These are phyloP conservation scores for Zaprionus capensis DNA, from an alignment of 1,140 invertebrate species.

Conservation along the genomic window DNA sequence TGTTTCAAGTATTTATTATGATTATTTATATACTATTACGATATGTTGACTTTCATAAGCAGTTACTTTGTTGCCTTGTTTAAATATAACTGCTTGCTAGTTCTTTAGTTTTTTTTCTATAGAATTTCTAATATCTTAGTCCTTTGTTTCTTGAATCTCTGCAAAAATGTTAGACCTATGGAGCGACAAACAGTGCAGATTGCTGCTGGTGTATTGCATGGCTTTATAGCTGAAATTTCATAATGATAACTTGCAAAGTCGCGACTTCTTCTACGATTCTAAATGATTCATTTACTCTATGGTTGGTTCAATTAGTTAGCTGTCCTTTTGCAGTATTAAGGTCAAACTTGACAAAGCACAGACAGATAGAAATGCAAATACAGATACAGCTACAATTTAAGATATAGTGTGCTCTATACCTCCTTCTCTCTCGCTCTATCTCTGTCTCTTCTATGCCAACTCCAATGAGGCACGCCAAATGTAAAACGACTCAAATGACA, in stretches of 20 bases:
- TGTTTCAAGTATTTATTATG: constrained; percentile 76
- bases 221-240: not conserved
- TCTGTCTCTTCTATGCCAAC: constrained; percentile 61
- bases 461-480: constrained; percentile 78
- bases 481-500: constrained; percentile 83
- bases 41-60: no score
- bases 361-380: not conserved
- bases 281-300: not conserved
- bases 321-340: not conserved
- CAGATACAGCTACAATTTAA: constrained; percentile 12
- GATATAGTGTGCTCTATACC: not conserved
- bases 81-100: no score
- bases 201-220: not conserved
- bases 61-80: no score
- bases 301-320: not conserved
- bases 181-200: not conserved
- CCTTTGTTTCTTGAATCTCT: no score
- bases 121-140: no score
- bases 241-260: not conserved
- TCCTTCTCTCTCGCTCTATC: not conserved
- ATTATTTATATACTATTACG: not conserved
- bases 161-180: no score
- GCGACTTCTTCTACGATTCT: not conserved
- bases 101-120: no score
- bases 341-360: constrained; percentile 3